phyloP scores from a whole-genome alignment of 2,888 invertebrate species.

The Xiphydria camelus region DNA sequence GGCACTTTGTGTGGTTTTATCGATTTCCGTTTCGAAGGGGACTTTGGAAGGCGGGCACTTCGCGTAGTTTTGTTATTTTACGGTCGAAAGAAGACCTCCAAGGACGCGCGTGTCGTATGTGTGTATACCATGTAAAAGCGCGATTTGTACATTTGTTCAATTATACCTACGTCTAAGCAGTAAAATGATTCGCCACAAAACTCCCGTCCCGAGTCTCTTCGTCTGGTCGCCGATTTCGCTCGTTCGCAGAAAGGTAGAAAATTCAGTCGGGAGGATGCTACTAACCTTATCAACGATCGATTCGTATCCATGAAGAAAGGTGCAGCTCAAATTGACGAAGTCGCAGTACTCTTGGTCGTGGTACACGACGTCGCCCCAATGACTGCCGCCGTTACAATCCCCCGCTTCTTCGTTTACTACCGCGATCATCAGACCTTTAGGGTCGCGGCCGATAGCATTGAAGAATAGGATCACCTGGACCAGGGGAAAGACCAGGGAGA shows the following conservation, averaged over 20 bases:
- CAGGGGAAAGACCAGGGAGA: slow-evolving; percentile 80
- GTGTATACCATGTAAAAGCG: too few relatives aligned
- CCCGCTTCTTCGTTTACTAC: slow-evolving; percentile 78
- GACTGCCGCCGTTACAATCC: slow-evolving; percentile 53
- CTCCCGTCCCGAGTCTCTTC: slow-evolving; percentile 2
- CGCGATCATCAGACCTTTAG: slow-evolving; percentile 71
- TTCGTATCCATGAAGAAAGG: slow-evolving; percentile 64
- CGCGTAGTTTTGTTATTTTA: too few relatives aligned
- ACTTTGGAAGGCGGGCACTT: too few relatives aligned
- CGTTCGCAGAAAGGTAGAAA: neutral
- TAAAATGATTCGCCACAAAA: too few relatives aligned
- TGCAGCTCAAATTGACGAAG: slow-evolving; percentile 65
- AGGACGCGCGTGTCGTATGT: too few relatives aligned
- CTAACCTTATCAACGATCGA: slow-evolving; percentile 62
- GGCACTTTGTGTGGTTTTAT: too few relatives aligned
- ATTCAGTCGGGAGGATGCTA: too few relatives aligned
- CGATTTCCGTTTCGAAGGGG: too few relatives aligned
- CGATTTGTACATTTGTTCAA: too few relatives aligned
- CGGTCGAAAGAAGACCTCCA: too few relatives aligned
- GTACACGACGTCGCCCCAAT: slow-evolving; percentile 55
- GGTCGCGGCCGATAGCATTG: slow-evolving; percentile 78
- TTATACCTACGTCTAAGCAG: too few relatives aligned
- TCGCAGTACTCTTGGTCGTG: slow-evolving; percentile 56
- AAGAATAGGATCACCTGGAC: slow-evolving; percentile 81
- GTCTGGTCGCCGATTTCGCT: neutral